A percentile compares a stretch with the other conserved stretches of the same genome.
These are phyloP conservation scores for Macrophya annulata DNA, from an alignment of 2,888 invertebrate genomes.

Conservation along the genomic window DNA sequence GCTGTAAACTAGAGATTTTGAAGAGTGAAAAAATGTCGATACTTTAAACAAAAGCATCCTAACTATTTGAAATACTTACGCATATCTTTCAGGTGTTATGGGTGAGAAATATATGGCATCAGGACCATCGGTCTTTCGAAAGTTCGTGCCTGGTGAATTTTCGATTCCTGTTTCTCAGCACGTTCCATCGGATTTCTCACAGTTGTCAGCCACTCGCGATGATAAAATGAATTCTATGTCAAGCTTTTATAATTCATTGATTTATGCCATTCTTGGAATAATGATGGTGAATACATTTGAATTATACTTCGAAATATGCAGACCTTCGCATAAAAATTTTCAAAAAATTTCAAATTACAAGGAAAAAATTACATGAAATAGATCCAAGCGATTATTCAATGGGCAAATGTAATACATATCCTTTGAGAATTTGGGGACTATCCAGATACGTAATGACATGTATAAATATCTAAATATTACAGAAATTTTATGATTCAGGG, in stretches of 20 bases:
- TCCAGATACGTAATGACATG: no score
- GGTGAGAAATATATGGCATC: constrained; percentile 10
- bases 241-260: constrained; percentile 39
- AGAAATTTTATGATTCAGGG: no score
- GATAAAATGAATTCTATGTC: constrained; percentile 40
- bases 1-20: not conserved
- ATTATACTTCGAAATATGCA: not conserved
- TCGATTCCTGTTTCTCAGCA: constrained; percentile 31
- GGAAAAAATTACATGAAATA: not conserved
- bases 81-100: not conserved
- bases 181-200: constrained; percentile 34
- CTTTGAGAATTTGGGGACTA: no score
- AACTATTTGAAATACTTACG: not conserved
- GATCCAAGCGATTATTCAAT: not conserved
- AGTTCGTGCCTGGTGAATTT: constrained; percentile 47
- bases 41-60: not conserved
- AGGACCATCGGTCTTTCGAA: constrained; percentile 33
- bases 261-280: constrained; percentile 17
- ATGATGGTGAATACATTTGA: constrained; percentile 3
- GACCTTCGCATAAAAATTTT: not conserved
- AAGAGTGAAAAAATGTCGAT: not conserved
- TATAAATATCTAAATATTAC: no score
- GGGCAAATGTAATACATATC: not conserved
- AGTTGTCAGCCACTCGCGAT: constrained; percentile 42
- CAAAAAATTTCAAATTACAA: not conserved